These are phyloP conservation scores for Watsonalla binaria DNA, from an alignment of 2,888 invertebrate genomes.

Conservation along the genomic window DNA sequence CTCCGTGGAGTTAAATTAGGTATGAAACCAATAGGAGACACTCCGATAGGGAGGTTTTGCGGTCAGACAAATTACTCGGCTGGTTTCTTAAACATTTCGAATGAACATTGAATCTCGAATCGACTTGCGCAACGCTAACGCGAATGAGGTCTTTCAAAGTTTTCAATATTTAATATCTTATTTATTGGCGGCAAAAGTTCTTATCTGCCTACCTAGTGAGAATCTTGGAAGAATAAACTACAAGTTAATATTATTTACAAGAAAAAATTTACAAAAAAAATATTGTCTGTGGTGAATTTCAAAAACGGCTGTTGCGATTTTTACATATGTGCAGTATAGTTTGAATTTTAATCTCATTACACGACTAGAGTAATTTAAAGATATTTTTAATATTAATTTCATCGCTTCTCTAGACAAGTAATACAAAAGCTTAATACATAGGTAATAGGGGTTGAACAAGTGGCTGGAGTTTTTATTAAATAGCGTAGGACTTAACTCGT, in stretches of 20 bases:
- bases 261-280: too few relatives aligned
- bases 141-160: background rate
- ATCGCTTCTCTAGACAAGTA: background rate
- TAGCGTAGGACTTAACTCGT: conserved; percentile 22
- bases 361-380: too few relatives aligned
- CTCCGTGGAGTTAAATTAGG: conserved; percentile 71
- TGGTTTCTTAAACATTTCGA: conserved; percentile 15
- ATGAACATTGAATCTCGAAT: conserved; percentile 18
- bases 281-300: too few relatives aligned
- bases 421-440: background rate
- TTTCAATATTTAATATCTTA: too few relatives aligned
- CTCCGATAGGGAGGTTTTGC: conserved; percentile 44
- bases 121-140: conserved; percentile 2
- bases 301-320: too few relatives aligned
- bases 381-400: too few relatives aligned
- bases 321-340: too few relatives aligned
- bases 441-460: conserved; percentile 8
- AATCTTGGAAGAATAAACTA: too few relatives aligned
- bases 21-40: conserved; percentile 56
- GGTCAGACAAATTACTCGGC: conserved; percentile 40
- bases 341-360: too few relatives aligned
- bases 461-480: conserved; percentile 16
- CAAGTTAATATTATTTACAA: too few relatives aligned
- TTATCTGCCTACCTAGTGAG: too few relatives aligned
- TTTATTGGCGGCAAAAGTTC: too few relatives aligned